Evolutionary conservation across 2,888 invertebrate genomes (phyloP), one percentile per base, ranked within the genome.

Genomic region (Malacosoma neustria): DNA sequence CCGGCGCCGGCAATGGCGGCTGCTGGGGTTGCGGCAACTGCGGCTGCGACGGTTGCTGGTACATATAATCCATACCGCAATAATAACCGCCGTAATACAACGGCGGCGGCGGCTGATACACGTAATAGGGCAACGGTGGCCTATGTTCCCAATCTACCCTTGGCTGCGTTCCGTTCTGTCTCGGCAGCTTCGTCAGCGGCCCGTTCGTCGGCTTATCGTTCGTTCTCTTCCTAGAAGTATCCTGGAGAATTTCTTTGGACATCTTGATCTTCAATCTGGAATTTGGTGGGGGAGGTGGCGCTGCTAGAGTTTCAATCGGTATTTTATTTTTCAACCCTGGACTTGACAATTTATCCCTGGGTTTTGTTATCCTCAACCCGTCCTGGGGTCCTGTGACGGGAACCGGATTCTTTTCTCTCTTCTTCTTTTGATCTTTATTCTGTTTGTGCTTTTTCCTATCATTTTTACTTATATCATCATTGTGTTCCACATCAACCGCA

Each of bases 291-390:
- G 72, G 87, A 46, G 71, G 82, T 35, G 82, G 89, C 34, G 85
- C 86, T 49, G 91, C 90, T 31, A 93, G 70, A 35, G 91, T 82
- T 46, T 93, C 93, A 61, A 93, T 93, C 0, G 93, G 91, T 36
- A 95, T 95, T 70, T 94, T 95, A 34, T 95, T 92, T 69, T 94
- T 94, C 33, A 95, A 63, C 1, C 91, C 91, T 1, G 86, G 80
- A 36, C 74, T 75, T 0, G 76, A 69, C 1, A 82, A 38, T 40
- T 81, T 84, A 1, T 87, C 86, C 9, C 80, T 47, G 0, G 85
- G 85, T 39, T 86, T 85, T 0, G 85, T 87, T 52, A 87, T 85
- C 40, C 72, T 54, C 1, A 84, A 31, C 0, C 75, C 80, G 29
- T 81, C 80, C 5, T 52, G 51, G 0, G 43, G 41, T 6, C 43